Base-by-base conservation (phyloP, 2,797 vertebrate species). In the Tympanoctomys barrerae region DNA sequence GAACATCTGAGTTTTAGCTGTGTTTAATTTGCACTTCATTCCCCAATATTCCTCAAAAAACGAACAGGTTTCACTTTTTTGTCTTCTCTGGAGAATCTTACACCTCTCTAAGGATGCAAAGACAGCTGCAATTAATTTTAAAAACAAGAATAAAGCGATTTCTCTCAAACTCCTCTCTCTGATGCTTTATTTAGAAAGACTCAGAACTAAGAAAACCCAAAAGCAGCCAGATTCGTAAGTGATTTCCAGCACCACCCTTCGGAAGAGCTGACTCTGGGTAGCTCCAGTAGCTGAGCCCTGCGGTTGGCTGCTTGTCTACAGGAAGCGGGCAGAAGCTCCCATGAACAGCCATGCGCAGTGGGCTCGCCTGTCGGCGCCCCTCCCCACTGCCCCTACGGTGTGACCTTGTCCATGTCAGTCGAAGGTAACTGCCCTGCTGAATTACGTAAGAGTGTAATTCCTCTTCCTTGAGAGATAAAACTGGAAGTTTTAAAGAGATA, bases 161-260 rank as follows among this genome's bases (percentile, higher is more conserved):
- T 59, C 3, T 49, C 84, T 87, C 39, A 85, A 87, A 81, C 18
- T 52, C 16, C 28, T 21, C 8, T 93, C 42, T 46, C 54, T 75
- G 26, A 80, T 88, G 52, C 42, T 96, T 94, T 90, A 78, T 90
- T 93, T 95, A 91, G 46, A 90, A 91, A 88, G 57, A 54, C 39
- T 7, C 5, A 8, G 36, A 91, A 78, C 33, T 64, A 42, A 81
- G 46, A 79, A 88, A 92, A 79, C 13, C 83, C 2, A 68, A 83
- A 70, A n/a, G 90, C 36, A 39, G 86, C 36, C 31, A 22, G 70
- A 57, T 79, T 42, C 57, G 22, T 62, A 39, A 64, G n/a, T n/a
- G 57, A 61, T 57, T 61, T 85, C 78, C 71, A 59, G 28, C 52
- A 9, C 31, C 36, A 71, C 2, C 9, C 21, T 36, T 87, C 70